A percentile compares a stretch with the other conserved stretches of the same genome.
These are phyloP conservation scores for Arrhamphus sclerolepis DNA, from an alignment of 2,797 vertebrate species.

Conservation along the genomic window DNA sequence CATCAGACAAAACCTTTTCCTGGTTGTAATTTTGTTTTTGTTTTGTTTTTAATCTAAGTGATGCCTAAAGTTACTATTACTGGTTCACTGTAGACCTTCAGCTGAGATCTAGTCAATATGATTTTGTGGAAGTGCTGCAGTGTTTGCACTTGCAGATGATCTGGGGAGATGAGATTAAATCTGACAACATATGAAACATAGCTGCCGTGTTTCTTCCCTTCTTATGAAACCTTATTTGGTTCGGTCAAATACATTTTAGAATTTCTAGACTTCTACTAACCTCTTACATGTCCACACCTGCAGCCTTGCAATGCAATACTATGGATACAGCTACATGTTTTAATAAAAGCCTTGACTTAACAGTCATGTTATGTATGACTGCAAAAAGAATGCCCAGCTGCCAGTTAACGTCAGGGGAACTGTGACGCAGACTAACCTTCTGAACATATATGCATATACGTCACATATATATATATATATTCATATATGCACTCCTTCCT, in stretches of 20 bases:
- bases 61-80: slow-evolving; percentile 20
- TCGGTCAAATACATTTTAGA: slow-evolving; percentile 31
- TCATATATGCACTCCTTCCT: slow-evolving; percentile 16
- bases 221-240: slow-evolving; percentile 34
- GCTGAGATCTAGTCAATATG: slow-evolving; percentile 31
- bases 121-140: slow-evolving; percentile 18
- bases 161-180: slow-evolving; percentile 41
- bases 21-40: slow-evolving; percentile 17
- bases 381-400: slow-evolving; percentile 41
- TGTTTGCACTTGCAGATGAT: slow-evolving; percentile 16
- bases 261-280: slow-evolving; percentile 40
- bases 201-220: slow-evolving; percentile 29
- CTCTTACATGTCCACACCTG: slow-evolving; percentile 4
- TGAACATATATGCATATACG: slow-evolving; percentile 13
- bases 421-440: slow-evolving; percentile 35
- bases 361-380: too few relatives aligned
- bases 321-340: slow-evolving; percentile 36
- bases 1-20: slow-evolving; percentile 3
- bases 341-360: slow-evolving; percentile 2
- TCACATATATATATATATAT: too few relatives aligned
- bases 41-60: too few relatives aligned
- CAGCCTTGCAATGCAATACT: slow-evolving; percentile 20
- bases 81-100: slow-evolving; percentile 35
- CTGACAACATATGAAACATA: slow-evolving; percentile 52
- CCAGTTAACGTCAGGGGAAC: slow-evolving; percentile 30